Evolutionary conservation across 64 coral and sea anemone genomes (phyloP), one percentile per base, ranked within the genome.

Genomic region (Acropora tenuis): DNA sequence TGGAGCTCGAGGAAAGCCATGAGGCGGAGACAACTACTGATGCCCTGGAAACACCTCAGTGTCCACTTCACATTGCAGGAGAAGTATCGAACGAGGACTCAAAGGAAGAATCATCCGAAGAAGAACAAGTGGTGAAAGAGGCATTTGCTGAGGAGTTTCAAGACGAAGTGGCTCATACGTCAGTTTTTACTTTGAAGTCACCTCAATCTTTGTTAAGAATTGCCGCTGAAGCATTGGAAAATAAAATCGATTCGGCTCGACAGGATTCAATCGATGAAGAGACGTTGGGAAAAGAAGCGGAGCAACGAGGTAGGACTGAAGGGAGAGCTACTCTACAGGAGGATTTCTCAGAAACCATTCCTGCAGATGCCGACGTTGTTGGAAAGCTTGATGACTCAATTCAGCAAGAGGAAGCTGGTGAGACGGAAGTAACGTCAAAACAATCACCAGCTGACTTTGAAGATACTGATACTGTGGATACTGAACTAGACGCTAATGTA

Each of bases 171-270:
- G 80, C 45, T 46, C 82, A 30, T 48, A n/a, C 61, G 17, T 48
- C 65, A 18, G 49, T 18, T 72, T 15, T 85, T 11, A 18, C 48
- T 71, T 9, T 85, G 17, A 85, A 71, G 61, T 85, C 82, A 47
- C 82, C 82, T 3, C 82, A 85, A 13, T 85, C 82, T 30, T 72
- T 85, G n/a, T 41, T 85, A 20, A 85, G 82, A 9, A 85, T 85
- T 69, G 82, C 82, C 2, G 82, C 82, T 66, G 61, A 61, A 7
- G 82, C 60, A 30, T 50, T 85, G n/a, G 82, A 85, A 30, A 61
- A 30, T 47, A 85, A 85, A 49, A 72, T 85, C 41, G 82, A 85
- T 48, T 43, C 82, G 7, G 43, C 63, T 48, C 82, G 72, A 8
- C 82, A 85, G 63, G 82, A 63, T 16, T 41, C 5, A 47, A 11